These are phyloP conservation scores for Drosophila miranda DNA, from an alignment of 1,140 invertebrate species.

Conservation along the genomic window DNA sequence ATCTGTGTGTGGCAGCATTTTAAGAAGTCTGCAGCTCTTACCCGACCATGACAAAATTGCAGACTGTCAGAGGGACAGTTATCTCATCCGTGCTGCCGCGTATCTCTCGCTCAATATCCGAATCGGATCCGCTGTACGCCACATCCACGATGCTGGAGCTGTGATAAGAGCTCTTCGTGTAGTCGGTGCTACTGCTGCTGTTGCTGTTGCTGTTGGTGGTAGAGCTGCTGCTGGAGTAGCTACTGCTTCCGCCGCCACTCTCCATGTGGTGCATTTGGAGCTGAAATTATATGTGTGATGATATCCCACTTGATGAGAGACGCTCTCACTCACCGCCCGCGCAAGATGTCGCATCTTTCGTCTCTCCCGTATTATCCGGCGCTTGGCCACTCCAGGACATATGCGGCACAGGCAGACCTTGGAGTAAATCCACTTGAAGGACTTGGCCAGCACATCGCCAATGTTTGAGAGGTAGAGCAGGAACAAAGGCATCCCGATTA, in stretches of 20 bases:
- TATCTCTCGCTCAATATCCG: slow-evolving; percentile 82
- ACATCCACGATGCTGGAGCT: slow-evolving; percentile 54
- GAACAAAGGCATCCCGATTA: slow-evolving; percentile 98
- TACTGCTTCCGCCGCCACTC: slow-evolving; percentile 52
- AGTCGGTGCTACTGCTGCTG: slow-evolving; percentile 60
- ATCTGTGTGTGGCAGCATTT: background rate
- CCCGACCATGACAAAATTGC: slow-evolving; percentile 92
- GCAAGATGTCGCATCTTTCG: slow-evolving; percentile 68
- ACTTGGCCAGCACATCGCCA: slow-evolving; percentile 96
- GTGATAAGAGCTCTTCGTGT: slow-evolving; percentile 54
- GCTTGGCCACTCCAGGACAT: slow-evolving; percentile 85
- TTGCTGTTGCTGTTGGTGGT: slow-evolving; percentile 38
- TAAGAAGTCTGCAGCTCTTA: slow-evolving; percentile 82
- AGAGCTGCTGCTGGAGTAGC: slow-evolving; percentile 50
- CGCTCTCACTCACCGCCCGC: slow-evolving; percentile 56
- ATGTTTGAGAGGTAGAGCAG: slow-evolving; percentile 97
- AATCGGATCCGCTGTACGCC: slow-evolving; percentile 76
- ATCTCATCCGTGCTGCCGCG: slow-evolving; percentile 89
- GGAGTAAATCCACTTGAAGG: slow-evolving; percentile 97
- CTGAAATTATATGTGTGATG: background rate
- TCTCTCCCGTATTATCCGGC: slow-evolving; percentile 83
- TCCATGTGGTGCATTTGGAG: slow-evolving; percentile 71
- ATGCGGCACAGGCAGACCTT: slow-evolving; percentile 93
- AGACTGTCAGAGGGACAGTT: slow-evolving; percentile 90
- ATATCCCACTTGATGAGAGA: rapidly evolving